A percentile compares a stretch with the other conserved stretches of the same genome.
Conservation (phyloP, 2,888 invertebrate species). For the Amphiduros pacificus region DNA sequence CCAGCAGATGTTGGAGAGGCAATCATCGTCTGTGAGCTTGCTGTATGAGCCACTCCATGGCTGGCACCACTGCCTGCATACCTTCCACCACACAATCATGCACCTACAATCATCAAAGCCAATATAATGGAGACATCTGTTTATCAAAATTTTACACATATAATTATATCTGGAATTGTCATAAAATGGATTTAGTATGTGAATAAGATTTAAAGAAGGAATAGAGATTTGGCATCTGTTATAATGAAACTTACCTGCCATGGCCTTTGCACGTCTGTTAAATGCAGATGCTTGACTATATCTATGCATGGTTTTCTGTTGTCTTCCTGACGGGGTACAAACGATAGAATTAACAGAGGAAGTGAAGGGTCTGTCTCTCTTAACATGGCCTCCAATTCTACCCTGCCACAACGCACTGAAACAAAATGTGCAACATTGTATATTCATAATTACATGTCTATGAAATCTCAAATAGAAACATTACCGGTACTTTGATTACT, state of each 20-base stretch:
- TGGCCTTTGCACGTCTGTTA: slow-evolving; percentile 45
- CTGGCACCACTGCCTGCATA: slow-evolving; percentile 38
- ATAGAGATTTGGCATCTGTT: too few species aligned
- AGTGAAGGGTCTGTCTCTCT: slow-evolving; percentile 30
- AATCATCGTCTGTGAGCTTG: slow-evolving; percentile 38
- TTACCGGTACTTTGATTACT: background rate
- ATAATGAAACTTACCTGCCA: slow-evolving; percentile 57
- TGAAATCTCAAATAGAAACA: background rate
- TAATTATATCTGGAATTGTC: too few species aligned
- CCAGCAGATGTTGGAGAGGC: too few species aligned
- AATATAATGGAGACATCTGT: too few species aligned
- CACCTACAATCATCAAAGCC: too few species aligned
- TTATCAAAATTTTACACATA: too few species aligned
- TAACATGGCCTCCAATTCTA: too few species aligned
- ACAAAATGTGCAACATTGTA: too few species aligned
- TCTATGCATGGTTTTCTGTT: slow-evolving; percentile 41
- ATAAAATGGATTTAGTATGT: too few species aligned
- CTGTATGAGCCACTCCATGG: slow-evolving; percentile 50
- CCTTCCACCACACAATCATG: slow-evolving; percentile 43
- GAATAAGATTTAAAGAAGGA: too few species aligned
- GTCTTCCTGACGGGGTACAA: slow-evolving; percentile 29
- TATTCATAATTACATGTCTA: background rate
- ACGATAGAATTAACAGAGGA: slow-evolving; percentile 51
- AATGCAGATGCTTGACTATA: slow-evolving; percentile 39
- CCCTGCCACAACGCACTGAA: too few species aligned